A percentile compares a stretch with the other conserved stretches of the same genome.
Evolutionary conservation across 1,140 invertebrate species (phyloP).

Genomic region (Micrasema minimum): DNA sequence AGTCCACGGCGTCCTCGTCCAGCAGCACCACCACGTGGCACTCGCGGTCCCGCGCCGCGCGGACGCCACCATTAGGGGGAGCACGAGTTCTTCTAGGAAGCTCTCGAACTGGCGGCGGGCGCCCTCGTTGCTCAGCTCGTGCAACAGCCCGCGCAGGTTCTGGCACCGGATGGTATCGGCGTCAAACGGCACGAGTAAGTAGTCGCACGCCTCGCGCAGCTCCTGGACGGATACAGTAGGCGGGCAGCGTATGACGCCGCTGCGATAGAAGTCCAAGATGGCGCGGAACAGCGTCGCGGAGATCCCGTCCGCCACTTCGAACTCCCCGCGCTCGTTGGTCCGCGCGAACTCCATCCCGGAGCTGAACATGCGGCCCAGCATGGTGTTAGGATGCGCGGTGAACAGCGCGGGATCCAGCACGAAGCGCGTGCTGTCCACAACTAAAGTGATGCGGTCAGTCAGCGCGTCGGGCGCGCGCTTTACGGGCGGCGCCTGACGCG

Average conservation of each 20-base stretch:
- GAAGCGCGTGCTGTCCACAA: slow-evolving; percentile 65
- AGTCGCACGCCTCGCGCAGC: slow-evolving; percentile 97
- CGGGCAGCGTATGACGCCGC: slow-evolving; percentile 88
- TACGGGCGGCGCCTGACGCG: slow-evolving; percentile 9
- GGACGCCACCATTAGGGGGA: slow-evolving; percentile 96
- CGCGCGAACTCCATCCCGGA: slow-evolving; percentile 93
- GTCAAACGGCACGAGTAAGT: slow-evolving; percentile 97
- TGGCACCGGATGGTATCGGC: slow-evolving; percentile 92
- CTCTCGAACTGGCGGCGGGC: slow-evolving; percentile 96
- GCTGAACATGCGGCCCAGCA: slow-evolving; percentile 97
- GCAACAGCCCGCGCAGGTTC: slow-evolving; percentile 88
- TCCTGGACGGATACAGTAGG: slow-evolving; percentile 79
- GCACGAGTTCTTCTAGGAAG: slow-evolving; percentile 94
- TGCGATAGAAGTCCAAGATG: slow-evolving; percentile 96
- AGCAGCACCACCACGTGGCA: slow-evolving; percentile 95
- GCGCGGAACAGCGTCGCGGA: slow-evolving; percentile 94
- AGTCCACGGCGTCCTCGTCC: slow-evolving; percentile 96
- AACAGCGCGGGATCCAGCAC: slow-evolving; percentile 92
- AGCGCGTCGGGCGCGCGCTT: slow-evolving; percentile 8
- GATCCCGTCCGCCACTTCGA: slow-evolving; percentile 98
- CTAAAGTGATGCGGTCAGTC: slow-evolving; percentile 41
- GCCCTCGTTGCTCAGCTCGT: slow-evolving; percentile 98
- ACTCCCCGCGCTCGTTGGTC: slow-evolving; percentile 96
- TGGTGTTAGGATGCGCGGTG: slow-evolving; percentile 91
- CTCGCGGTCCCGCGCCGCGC: slow-evolving; percentile 91